A percentile compares a stretch with the other conserved stretches of the same genome.
Evolutionary conservation across 2,113 vertebrate genomes (phyloP).

Genomic region (Bubo scandiacus): DNA sequence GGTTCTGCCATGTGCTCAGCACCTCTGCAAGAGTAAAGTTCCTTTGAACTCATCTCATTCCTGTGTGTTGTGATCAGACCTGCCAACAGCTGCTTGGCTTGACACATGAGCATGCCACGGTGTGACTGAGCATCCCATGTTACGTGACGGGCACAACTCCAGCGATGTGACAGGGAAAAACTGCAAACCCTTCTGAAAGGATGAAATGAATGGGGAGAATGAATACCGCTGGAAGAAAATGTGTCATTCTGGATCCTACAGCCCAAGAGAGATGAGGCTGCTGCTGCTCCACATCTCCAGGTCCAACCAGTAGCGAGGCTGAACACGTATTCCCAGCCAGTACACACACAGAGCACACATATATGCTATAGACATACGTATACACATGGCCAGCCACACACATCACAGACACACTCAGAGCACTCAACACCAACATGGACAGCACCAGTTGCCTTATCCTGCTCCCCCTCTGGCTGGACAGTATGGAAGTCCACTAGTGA

Average conservation of each 20-base stretch:
- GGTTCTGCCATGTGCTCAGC: not conserved
- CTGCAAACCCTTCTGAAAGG: not conserved
- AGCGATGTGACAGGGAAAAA: not conserved
- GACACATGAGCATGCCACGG: too few species aligned
- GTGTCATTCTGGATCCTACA: not conserved
- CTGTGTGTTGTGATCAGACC: not conserved
- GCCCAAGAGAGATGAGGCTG: not conserved
- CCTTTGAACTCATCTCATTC: not conserved
- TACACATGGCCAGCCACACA: not conserved
- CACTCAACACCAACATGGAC: not conserved
- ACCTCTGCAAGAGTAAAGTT: not conserved
- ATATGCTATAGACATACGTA: rapidly evolving
- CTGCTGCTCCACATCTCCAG: not conserved
- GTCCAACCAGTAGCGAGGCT: not conserved
- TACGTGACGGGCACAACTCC: not conserved
- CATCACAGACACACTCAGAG: not conserved
- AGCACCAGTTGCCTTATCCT: not conserved
- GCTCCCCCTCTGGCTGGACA: not conserved
- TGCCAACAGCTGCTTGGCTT: not conserved
- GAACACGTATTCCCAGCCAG: not conserved
- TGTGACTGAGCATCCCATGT: not conserved
- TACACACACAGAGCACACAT: not conserved
- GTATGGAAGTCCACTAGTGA: not conserved
- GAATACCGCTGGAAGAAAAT: not conserved
- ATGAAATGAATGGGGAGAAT: not conserved